Percentiles rank a stretch among this genome's conserved stretches.
These are phyloP conservation scores for Echinarachnius parma DNA, from an alignment of 53 echinoderm and acorn worm species.

Conservation along the genomic window DNA sequence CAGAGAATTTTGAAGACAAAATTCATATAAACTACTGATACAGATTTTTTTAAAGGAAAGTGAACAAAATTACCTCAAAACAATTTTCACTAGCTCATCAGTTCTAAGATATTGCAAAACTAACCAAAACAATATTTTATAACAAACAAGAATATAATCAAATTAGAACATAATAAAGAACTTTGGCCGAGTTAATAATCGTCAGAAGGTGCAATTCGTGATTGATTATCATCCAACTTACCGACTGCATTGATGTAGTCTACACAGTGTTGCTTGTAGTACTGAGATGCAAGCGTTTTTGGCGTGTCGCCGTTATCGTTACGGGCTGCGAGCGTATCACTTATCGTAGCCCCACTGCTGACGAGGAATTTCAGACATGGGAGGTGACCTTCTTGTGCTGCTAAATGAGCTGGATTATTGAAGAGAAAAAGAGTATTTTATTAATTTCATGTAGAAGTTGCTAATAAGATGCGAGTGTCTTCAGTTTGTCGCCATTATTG, in stretches of 20 bases:
- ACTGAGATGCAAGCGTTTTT: slow-evolving; percentile 94
- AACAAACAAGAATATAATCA: background rate
- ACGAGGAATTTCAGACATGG: slow-evolving; percentile 96
- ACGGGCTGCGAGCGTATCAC: slow-evolving; percentile 78
- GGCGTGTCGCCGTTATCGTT: slow-evolving; percentile 99
- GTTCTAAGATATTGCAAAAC: no score
- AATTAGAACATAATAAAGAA: slow-evolving; percentile 15
- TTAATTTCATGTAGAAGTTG: no score
- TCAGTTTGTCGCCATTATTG: slow-evolving; percentile 97
- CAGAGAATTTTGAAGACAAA: no score
- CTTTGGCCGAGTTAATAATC: no score
- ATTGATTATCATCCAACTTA: no score
- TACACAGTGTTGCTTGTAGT: slow-evolving; percentile 98
- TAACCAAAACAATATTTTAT: no score
- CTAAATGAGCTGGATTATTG: slow-evolving; percentile 67
- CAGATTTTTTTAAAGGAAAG: no score
- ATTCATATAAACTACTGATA: no score
- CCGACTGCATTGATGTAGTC: slow-evolving; percentile 98
- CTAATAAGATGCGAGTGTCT: slow-evolving; percentile 95
- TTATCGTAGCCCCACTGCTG: slow-evolving; percentile 75
- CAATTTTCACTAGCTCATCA: no score
- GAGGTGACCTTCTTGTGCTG: slow-evolving; percentile 91
- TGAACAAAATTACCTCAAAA: no score
- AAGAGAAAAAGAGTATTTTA: background rate
- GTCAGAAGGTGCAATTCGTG: no score